Conservation (phyloP, 2,113 vertebrate genomes). For the Ammospiza caudacuta region DNA sequence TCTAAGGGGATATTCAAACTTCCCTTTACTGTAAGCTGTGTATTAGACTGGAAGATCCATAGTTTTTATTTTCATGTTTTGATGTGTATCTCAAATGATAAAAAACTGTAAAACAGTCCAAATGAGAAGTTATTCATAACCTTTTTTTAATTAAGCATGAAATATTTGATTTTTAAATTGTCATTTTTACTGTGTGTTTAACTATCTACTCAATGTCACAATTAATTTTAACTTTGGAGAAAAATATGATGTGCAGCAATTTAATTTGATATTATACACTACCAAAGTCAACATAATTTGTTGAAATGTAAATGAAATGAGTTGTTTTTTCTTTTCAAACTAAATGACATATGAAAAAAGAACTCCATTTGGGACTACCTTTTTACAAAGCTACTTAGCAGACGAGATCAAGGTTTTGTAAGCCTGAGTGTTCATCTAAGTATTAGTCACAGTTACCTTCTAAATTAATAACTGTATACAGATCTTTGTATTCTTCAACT, state of each 20-base stretch:
- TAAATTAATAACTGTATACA: not conserved
- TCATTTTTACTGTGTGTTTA: constrained; percentile 62
- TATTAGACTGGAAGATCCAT: constrained; percentile 56
- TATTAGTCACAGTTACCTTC: not conserved
- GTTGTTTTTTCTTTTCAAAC: not conserved
- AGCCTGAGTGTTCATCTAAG: not conserved
- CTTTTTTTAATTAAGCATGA: constrained; percentile 69
- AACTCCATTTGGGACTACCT: not conserved
- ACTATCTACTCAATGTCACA: constrained; percentile 63
- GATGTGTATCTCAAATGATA: constrained; percentile 64
- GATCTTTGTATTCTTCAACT: not conserved
- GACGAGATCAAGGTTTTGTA: not conserved
- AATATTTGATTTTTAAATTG: constrained; percentile 71
- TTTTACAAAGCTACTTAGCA: not conserved
- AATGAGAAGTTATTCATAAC: constrained; percentile 59
- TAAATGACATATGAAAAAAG: not conserved
- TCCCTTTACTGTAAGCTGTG: constrained; percentile 43
- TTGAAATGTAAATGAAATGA: not conserved
- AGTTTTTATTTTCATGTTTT: constrained; percentile 56
- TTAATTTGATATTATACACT: not conserved
- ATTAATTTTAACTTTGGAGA: constrained; percentile 55
- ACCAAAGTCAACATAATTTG: constrained; percentile 2
- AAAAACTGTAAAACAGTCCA: constrained; percentile 50
- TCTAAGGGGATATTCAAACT: constrained; percentile 62
- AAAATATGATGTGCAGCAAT: constrained; percentile 35